Conservation (phyloP, 2,888 invertebrate species). For the Priapulus caudatus region DNA sequence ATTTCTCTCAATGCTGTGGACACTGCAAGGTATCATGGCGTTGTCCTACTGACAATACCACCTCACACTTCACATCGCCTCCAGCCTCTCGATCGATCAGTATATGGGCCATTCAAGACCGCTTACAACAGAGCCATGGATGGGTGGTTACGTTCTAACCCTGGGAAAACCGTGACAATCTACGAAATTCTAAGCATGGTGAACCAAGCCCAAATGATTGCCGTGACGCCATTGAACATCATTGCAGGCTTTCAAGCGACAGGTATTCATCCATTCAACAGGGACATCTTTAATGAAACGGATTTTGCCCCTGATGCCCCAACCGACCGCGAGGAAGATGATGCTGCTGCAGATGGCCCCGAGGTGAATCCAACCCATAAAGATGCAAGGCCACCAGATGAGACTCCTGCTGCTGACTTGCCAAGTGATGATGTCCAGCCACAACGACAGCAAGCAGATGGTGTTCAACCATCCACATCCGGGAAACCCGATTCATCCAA, state of each 20-base stretch:
- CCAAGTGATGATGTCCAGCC: slow-evolving; percentile 1
- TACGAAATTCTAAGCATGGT: slow-evolving; percentile 20
- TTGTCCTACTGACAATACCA: slow-evolving; percentile 18
- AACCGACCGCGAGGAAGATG: slow-evolving; percentile 7
- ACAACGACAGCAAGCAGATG: neutral
- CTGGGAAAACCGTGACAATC: slow-evolving; percentile 32
- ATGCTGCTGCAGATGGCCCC: neutral
- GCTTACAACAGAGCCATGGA: slow-evolving; percentile 29
- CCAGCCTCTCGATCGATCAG: slow-evolving; percentile 22
- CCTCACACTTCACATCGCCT: slow-evolving; percentile 17
- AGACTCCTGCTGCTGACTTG: neutral
- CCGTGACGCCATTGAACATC: slow-evolving; percentile 12
- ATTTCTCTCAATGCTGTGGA: slow-evolving; percentile 16
- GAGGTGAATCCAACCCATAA: neutral
- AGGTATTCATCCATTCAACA: slow-evolving; percentile 13
- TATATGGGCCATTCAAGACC: slow-evolving; percentile 30
- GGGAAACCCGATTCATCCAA: neutral
- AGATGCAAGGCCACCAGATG: slow-evolving; percentile 1
- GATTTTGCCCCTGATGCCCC: slow-evolving; percentile 10
- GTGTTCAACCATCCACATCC: neutral
- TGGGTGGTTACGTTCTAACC: slow-evolving; percentile 28
- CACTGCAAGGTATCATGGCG: slow-evolving; percentile 14
- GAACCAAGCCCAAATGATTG: slow-evolving; percentile 12
- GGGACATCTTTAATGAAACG: slow-evolving; percentile 9
- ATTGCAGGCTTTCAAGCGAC: slow-evolving; percentile 9